Conservation (phyloP, 2,888 invertebrate genomes). For the Elegia similella region DNA sequence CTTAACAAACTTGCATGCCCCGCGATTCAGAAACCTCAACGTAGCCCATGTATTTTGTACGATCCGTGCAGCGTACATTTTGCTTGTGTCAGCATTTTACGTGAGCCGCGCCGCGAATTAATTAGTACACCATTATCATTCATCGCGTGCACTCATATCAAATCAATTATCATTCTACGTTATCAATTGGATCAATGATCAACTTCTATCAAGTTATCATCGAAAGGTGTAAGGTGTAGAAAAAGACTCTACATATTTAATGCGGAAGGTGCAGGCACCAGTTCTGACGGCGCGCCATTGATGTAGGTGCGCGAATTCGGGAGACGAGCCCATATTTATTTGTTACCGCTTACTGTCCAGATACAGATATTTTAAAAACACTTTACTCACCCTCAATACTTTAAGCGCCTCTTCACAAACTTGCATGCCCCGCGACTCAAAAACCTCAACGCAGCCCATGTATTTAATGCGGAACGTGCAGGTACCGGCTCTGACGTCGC, state of each 20-base stretch:
- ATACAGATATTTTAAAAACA: slow-evolving; percentile 1
- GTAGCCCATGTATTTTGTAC: slow-evolving; percentile 98
- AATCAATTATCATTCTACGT: no score
- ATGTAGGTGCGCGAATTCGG: slow-evolving; percentile 97
- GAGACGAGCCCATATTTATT: slow-evolving; percentile 89
- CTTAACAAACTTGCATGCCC: slow-evolving; percentile 89
- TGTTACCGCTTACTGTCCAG: neutral
- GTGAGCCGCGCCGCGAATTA: no score
- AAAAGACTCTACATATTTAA: no score
- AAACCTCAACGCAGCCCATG: slow-evolving; percentile 99
- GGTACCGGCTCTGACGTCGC: slow-evolving; percentile 96
- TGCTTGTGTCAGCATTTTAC: no score
- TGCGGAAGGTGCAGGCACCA: slow-evolving; percentile 98
- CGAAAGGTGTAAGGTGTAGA: no score
- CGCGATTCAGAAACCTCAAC: slow-evolving; percentile 99
- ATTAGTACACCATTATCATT: no score
- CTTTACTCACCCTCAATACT: slow-evolving; percentile 87
- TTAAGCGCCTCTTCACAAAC: slow-evolving; percentile 96
- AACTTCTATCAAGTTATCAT: no score
- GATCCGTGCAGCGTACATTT: no score
- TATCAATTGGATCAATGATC: no score
- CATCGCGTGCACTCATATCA: no score
- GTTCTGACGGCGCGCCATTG: slow-evolving; percentile 97
- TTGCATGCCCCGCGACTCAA: slow-evolving; percentile 99
- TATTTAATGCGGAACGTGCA: slow-evolving; percentile 99